Evolutionary conservation across 2,113 vertebrate genomes (phyloP).

Genomic region (Saccopteryx leptura): DNA sequence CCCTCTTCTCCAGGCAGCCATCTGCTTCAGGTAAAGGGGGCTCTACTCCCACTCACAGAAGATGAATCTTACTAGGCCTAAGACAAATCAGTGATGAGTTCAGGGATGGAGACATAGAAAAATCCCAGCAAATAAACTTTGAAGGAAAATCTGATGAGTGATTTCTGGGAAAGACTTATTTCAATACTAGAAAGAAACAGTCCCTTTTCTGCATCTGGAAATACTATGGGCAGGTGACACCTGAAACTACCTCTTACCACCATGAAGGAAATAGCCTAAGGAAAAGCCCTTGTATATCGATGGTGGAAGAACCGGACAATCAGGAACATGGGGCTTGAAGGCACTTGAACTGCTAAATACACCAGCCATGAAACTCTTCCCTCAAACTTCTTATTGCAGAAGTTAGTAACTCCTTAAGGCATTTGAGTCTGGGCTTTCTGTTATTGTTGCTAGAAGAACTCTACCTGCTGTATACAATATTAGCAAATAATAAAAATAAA

Average conservation of each 20-base stretch:
- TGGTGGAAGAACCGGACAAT: not conserved
- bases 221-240: not conserved
- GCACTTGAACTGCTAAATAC: not conserved
- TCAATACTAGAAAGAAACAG: not conserved
- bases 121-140: not conserved
- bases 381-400: not conserved
- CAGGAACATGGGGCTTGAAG: not conserved
- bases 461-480: not conserved
- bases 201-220: not conserved
- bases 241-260: not conserved
- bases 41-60: not conserved
- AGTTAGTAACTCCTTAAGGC: not conserved
- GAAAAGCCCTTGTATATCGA: not conserved
- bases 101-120: not conserved
- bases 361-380: not conserved
- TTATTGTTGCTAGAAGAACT: not conserved
- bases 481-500: not conserved
- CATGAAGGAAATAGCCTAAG: not conserved
- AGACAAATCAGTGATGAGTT: not conserved
- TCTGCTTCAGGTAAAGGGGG: not conserved
- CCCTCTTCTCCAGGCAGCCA: not conserved
- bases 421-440: not conserved
- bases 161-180: not conserved
- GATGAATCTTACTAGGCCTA: not conserved
- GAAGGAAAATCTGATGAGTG: not conserved